phyloP scores from a whole-genome alignment of 2,888 invertebrate species.

The Esperia sulphurella region DNA sequence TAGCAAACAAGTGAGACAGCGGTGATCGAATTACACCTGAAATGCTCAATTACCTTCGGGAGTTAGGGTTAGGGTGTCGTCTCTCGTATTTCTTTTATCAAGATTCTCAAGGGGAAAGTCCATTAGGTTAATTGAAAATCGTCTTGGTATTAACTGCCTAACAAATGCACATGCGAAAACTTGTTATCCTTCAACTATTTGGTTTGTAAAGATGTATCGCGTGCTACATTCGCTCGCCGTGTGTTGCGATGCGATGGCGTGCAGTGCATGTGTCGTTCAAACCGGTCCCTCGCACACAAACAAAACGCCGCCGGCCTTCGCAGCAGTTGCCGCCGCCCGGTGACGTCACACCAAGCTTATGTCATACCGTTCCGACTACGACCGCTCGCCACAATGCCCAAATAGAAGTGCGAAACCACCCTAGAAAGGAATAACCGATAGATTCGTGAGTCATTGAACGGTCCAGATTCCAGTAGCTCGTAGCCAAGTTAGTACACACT shows the following conservation, averaged over 20 bases:
- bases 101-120: not conserved
- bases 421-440: constrained; percentile 12
- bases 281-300: constrained; percentile 58
- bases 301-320: constrained; percentile 69
- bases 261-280: constrained; percentile 54
- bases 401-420: constrained; percentile 30
- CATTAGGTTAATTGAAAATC: not conserved
- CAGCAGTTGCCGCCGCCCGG: constrained; percentile 62
- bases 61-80: too few relatives aligned
- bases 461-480: constrained; percentile 8
- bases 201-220: constrained; percentile 24
- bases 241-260: constrained; percentile 18
- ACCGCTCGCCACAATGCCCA: constrained; percentile 36
- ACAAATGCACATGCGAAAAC: constrained; percentile 11
- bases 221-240: constrained; percentile 32
- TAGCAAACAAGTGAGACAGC: not conserved
- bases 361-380: constrained; percentile 55
- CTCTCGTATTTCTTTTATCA: not conserved
- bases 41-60: too few relatives aligned
- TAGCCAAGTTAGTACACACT: constrained; percentile 14
- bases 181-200: constrained; percentile 5
- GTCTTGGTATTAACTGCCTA: not conserved
- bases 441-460: constrained; percentile 13
- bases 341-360: constrained; percentile 75
- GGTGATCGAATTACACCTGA: too few relatives aligned